These are phyloP conservation scores for Trochalopteron elliotii DNA, from an alignment of 2,113 vertebrate species.

Conservation along the genomic window DNA sequence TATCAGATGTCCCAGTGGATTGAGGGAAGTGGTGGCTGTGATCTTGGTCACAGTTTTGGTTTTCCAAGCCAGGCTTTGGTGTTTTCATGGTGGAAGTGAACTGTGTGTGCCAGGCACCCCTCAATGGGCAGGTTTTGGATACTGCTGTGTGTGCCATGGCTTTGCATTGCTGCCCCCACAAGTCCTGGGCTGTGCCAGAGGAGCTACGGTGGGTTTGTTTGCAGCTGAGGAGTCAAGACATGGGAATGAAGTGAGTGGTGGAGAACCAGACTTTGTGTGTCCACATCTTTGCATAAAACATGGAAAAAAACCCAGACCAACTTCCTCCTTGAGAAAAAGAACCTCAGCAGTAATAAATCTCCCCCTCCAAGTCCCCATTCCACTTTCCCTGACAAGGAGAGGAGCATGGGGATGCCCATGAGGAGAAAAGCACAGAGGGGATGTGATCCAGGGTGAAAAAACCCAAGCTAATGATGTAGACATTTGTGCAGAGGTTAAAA, in stretches of 20 bases:
- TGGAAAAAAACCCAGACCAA: not conserved
- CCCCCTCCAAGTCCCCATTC: not conserved
- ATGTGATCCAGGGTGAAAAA: not conserved
- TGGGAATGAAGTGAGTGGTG: not conserved
- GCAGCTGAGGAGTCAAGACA: not conserved
- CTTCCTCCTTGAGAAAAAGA: not conserved
- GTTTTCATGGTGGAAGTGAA: not conserved
- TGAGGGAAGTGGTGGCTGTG: not conserved
- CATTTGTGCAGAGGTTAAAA: constrained; percentile 38
- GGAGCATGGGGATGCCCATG: not conserved
- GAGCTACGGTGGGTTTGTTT: not conserved
- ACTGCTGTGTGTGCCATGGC: accelerated
- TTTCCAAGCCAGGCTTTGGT: not conserved
- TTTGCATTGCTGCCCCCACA: not conserved
- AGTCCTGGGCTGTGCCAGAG: not conserved
- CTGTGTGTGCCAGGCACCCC: not conserved
- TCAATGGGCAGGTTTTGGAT: accelerated
- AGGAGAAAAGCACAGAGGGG: not conserved
- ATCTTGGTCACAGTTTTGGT: not conserved
- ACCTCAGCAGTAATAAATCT: not conserved
- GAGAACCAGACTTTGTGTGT: not conserved
- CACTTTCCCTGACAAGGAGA: not conserved
- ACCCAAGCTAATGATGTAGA: not conserved
- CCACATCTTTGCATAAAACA: not conserved
- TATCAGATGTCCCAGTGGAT: not conserved